phyloP scores from a whole-genome alignment of 2,113 vertebrate genomes.

The Numida meleagris region DNA sequence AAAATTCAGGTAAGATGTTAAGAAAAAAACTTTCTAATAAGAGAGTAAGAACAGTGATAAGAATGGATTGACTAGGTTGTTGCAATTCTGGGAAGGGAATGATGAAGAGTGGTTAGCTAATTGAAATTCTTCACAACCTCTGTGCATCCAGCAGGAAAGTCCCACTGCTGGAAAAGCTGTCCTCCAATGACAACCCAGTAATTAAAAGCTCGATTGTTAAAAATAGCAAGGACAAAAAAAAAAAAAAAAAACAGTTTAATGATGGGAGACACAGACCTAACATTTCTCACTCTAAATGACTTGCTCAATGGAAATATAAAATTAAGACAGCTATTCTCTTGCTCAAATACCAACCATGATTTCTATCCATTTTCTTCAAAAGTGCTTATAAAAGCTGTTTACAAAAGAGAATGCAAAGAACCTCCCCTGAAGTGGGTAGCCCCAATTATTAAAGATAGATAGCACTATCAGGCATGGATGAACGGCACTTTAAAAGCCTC shows the following conservation, averaged over 20 bases:
- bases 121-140: not conserved
- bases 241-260: conserved; percentile 56
- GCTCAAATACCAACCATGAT: not conserved
- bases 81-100: not conserved
- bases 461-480: not conserved
- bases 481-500: not conserved
- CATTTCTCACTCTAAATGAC: not conserved
- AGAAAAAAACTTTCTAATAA: not conserved
- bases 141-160: not conserved
- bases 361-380: not conserved
- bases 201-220: conserved; percentile 28
- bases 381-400: not conserved
- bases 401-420: not conserved
- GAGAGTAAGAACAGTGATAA: not conserved
- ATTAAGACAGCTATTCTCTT: not conserved
- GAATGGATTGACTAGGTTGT: not conserved
- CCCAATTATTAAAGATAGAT: not conserved
- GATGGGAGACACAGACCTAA: not conserved
- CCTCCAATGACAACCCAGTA: not conserved
- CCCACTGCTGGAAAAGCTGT: not conserved
- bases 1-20: not conserved
- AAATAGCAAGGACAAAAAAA: conserved; percentile 44
- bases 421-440: not conserved
- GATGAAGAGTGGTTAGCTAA: not conserved
- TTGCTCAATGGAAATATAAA: not conserved